A percentile compares a stretch with the other conserved stretches of the same genome.
phyloP scores from a whole-genome alignment of 2,888 invertebrate species.

The Phengaris arion region DNA sequence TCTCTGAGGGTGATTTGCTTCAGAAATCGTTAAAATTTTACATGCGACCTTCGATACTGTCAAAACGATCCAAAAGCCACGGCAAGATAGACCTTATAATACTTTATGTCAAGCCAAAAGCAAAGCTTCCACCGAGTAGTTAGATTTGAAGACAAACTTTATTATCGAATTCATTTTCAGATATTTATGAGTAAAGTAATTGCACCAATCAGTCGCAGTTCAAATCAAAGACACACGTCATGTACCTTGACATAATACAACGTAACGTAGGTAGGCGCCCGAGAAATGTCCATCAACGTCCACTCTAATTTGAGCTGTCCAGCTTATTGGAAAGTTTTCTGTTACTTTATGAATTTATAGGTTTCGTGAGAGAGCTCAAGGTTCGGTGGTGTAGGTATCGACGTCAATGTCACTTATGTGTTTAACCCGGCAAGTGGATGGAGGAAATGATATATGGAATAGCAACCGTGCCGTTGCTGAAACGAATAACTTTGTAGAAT shows the following conservation, averaged over 20 bases:
- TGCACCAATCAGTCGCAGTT: conserved; percentile 58
- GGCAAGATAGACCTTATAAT: too few relatives aligned
- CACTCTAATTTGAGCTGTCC: conserved; percentile 51
- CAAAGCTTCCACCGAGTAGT: too few relatives aligned
- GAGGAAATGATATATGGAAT: conserved; percentile 76
- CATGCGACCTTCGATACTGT: neutral
- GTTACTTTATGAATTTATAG: conserved; percentile 41
- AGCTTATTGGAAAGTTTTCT: conserved; percentile 44
- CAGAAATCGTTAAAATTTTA: conserved; percentile 33
- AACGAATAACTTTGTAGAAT: conserved; percentile 50
- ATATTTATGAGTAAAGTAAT: conserved; percentile 10
- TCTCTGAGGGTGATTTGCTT: conserved; percentile 54
- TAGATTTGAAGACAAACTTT: too few relatives aligned
- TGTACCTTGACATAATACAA: conserved; percentile 66
- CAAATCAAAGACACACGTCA: conserved; percentile 68
- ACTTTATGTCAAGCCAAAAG: too few relatives aligned
- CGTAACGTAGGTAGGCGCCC: conserved; percentile 51
- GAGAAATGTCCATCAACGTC: conserved; percentile 54
- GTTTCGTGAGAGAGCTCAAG: conserved; percentile 48
- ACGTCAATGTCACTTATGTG: conserved; percentile 80
- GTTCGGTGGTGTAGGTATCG: conserved; percentile 58
- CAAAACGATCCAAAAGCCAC: neutral
- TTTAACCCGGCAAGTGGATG: conserved; percentile 78
- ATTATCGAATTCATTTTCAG: neutral
- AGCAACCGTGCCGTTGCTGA: conserved; percentile 65